These are phyloP conservation scores for Ptychadena robeensis DNA, from an alignment of 2,797 vertebrate genomes.

Conservation along the genomic window DNA sequence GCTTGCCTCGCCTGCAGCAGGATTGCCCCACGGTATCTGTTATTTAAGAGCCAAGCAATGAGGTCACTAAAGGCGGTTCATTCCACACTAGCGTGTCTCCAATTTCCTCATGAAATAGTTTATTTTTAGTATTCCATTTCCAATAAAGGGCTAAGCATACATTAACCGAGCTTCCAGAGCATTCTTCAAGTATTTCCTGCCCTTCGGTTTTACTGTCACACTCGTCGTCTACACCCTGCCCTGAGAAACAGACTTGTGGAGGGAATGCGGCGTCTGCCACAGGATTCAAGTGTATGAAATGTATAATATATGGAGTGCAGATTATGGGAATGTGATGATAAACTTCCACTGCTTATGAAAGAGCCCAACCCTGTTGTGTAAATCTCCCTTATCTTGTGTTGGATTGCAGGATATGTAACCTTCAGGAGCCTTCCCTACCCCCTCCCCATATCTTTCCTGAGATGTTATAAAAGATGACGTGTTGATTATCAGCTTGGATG, in stretches of 20 bases:
- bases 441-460: slow-evolving; percentile 18
- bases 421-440: not conserved
- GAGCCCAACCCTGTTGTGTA: slow-evolving; percentile 25
- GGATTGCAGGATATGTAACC: slow-evolving; percentile 18
- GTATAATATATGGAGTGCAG: not conserved
- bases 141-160: not conserved
- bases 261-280: not conserved
- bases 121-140: not conserved
- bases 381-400: slow-evolving; percentile 23
- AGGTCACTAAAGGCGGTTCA: not conserved
- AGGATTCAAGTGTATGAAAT: not conserved
- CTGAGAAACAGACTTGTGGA: not conserved
- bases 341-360: not conserved
- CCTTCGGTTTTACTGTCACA: not conserved
- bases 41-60: not conserved
- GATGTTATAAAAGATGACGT: slow-evolving; percentile 20
- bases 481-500: not conserved
- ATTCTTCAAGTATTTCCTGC: slow-evolving; percentile 4
- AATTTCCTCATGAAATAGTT: not conserved
- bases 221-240: not conserved
- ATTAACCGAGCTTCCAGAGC: not conserved
- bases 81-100: not conserved
- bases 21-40: too few relatives aligned
- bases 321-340: not conserved
- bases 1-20: too few relatives aligned